Percentiles rank a stretch among this genome's conserved stretches.
Evolutionary conservation across 2,113 vertebrate species (phyloP).

Genomic region (Dasypus novemcinctus): DNA sequence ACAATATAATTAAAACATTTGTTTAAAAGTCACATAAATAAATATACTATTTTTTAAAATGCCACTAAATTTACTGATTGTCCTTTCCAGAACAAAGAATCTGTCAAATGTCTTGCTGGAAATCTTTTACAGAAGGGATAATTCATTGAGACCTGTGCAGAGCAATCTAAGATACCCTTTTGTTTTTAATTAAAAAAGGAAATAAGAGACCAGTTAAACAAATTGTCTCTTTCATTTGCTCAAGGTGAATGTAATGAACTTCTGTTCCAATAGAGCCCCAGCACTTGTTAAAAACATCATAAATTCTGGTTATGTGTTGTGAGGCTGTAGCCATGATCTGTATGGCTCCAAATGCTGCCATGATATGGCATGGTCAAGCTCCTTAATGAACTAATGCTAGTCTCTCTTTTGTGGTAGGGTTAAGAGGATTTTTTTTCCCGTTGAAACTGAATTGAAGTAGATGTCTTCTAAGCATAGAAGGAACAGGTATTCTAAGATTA

Average conservation of each 20-base stretch:
- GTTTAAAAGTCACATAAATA: slow-evolving; percentile 25
- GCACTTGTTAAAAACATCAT: not conserved
- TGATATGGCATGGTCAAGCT: not conserved
- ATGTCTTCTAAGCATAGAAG: not conserved
- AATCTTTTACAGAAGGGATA: not conserved
- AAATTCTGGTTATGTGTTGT: not conserved
- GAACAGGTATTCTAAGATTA: slow-evolving; percentile 22
- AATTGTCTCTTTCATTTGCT: slow-evolving; percentile 53
- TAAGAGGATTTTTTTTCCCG: slow-evolving; percentile 30
- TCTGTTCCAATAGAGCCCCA: not conserved
- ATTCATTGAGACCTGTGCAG: slow-evolving; percentile 34
- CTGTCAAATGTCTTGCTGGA: slow-evolving; percentile 37
- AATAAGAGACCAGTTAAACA: slow-evolving; percentile 49
- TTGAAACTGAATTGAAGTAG: slow-evolving; percentile 43
- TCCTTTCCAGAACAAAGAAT: slow-evolving; percentile 28
- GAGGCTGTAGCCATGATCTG: not conserved
- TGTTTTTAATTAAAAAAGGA: slow-evolving; percentile 70
- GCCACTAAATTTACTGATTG: slow-evolving; percentile 27
- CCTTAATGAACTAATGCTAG: not conserved
- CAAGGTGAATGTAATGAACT: slow-evolving; percentile 22
- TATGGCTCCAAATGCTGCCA: not conserved
- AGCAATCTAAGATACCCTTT: slow-evolving; percentile 56
- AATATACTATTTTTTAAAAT: slow-evolving; percentile 46
- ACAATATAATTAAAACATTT: slow-evolving; percentile 62
- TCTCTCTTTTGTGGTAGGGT: not conserved